A percentile compares a stretch with the other conserved stretches of the same genome.
Conservation (phyloP, 2,797 vertebrate genomes). For the Intellagama lesueurii region DNA sequence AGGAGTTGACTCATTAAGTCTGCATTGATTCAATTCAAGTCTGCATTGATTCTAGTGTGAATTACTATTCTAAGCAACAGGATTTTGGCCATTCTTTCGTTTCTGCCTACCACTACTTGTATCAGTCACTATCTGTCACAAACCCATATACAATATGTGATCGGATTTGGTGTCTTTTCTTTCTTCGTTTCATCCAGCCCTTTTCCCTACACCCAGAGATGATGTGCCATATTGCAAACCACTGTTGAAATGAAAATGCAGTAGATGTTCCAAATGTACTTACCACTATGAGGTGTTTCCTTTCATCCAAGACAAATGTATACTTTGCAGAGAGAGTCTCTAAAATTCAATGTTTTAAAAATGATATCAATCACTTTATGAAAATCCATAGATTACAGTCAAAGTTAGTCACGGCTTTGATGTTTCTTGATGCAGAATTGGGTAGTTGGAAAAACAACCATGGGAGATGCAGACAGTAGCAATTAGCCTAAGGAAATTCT, state of each 20-base stretch:
- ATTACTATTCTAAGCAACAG: no score
- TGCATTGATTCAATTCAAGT: no score
- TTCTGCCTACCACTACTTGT: background rate
- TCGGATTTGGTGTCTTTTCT: background rate
- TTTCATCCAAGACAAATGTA: background rate
- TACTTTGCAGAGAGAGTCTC: background rate
- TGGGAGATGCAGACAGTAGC: background rate
- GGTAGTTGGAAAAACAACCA: background rate
- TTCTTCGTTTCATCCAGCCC: background rate
- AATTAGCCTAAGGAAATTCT: background rate
- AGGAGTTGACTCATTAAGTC: no score
- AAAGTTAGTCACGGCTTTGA: conserved; percentile 39
- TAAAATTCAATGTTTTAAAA: background rate
- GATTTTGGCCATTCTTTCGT: background rate
- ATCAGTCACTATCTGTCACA: background rate
- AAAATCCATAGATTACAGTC: background rate
- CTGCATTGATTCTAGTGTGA: no score
- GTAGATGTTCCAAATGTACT: background rate
- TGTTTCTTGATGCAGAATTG: conserved; percentile 10
- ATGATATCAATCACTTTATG: background rate
- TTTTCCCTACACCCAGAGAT: background rate
- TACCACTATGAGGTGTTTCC: no score
- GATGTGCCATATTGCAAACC: background rate
- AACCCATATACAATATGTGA: background rate
- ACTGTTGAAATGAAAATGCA: background rate